A percentile compares a stretch with the other conserved stretches of the same genome.
phyloP scores from a whole-genome alignment of 2,888 invertebrate genomes.

The Drosophila pseudotakahashii region DNA sequence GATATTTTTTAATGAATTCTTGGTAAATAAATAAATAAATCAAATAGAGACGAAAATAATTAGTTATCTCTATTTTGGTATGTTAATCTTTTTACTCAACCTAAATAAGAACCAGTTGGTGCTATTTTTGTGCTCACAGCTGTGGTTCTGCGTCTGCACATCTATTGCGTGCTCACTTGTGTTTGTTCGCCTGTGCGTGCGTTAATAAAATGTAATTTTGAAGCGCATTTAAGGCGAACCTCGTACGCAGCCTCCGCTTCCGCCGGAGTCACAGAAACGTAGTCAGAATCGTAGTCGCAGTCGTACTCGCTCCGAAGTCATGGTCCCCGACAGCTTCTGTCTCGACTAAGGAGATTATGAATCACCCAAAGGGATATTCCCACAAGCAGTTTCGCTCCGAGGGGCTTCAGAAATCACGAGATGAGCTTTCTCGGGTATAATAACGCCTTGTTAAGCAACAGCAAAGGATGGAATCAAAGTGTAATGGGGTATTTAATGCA shows the following conservation, averaged over 20 bases:
- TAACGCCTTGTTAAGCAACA: background rate
- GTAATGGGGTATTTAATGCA: background rate
- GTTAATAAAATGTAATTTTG: slow-evolving; percentile 74
- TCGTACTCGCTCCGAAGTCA: slow-evolving; percentile 10
- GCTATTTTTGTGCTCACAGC: slow-evolving; percentile 2
- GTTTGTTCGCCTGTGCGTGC: slow-evolving; percentile 56
- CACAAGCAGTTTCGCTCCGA: slow-evolving; percentile 4
- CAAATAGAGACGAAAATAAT: too few relatives aligned
- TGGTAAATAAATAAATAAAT: too few relatives aligned
- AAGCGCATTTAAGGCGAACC: slow-evolving; percentile 64
- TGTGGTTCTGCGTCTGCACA: slow-evolving; percentile 7
- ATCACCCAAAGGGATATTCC: slow-evolving; percentile 25
- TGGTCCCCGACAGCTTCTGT: slow-evolving; percentile 46
- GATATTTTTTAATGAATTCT: too few relatives aligned
- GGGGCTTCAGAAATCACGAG: background rate
- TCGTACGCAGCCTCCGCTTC: slow-evolving; percentile 37
- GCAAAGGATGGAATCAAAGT: background rate
- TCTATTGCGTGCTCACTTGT: slow-evolving; percentile 17
- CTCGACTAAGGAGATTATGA: slow-evolving; percentile 53
- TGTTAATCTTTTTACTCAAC: background rate
- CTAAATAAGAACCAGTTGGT: background rate
- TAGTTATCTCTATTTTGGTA: too few relatives aligned
- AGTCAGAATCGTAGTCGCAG: slow-evolving; percentile 1
- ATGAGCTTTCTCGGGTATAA: background rate
- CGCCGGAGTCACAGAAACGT: too few relatives aligned